Evolutionary conservation across 2,797 vertebrate species (phyloP).

Genomic region (Enteromius mattozi): DNA sequence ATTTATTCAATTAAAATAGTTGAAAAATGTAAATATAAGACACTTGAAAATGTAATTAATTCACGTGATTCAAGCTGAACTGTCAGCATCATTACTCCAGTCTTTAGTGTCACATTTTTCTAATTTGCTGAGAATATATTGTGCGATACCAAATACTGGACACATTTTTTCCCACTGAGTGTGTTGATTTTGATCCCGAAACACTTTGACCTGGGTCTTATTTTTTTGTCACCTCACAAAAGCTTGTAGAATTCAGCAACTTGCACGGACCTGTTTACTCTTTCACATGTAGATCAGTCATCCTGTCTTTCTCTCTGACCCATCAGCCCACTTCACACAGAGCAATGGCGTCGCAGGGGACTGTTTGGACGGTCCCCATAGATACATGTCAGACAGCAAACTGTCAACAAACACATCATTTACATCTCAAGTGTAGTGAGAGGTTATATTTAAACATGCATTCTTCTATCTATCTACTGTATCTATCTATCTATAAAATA

Average conservation of each 20-base stretch:
- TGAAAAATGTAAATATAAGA: too few species aligned
- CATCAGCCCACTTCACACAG: conserved; percentile 33
- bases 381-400: conserved; percentile 30
- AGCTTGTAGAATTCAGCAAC: conserved; percentile 69
- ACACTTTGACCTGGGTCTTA: conserved; percentile 1
- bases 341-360: background rate
- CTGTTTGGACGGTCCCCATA: conserved; percentile 23
- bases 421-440: background rate
- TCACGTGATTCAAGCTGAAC: background rate
- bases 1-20: background rate
- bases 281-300: conserved; percentile 59
- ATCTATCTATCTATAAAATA: background rate
- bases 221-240: conserved; percentile 57
- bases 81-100: background rate
- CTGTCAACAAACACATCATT: conserved; percentile 12
- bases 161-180: background rate
- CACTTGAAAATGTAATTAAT: background rate
- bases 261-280: conserved; percentile 39
- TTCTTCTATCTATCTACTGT: background rate
- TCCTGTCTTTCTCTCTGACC: conserved; percentile 7
- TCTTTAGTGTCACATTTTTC: background rate
- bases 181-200: conserved; percentile 11
- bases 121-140: background rate
- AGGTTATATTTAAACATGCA: background rate
- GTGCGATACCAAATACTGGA: background rate